Base-by-base conservation (phyloP, 37 sponge, comb jelly and placozoan genomes). In the Axinella damicornis region DNA sequence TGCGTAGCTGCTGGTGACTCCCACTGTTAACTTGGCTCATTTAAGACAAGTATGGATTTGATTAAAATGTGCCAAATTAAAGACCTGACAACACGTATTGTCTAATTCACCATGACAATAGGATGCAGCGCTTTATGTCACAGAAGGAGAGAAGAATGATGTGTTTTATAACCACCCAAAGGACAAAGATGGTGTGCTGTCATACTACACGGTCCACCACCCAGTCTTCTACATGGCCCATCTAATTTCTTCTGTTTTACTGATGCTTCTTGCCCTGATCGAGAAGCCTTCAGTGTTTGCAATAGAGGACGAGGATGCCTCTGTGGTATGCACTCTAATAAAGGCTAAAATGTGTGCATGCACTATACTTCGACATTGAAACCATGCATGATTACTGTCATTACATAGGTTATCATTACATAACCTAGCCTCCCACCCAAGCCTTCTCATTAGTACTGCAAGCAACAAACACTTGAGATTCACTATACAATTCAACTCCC, bases 131-230 rank as follows among this genome's bases (percentile, higher is more conserved):
- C 34, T 85, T 6, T 89, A 85, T 25, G 41, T 88, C 12, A 59
- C 71, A 19, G 90, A 93, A 76, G 93, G 93, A 21, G 72, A 75
- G 56, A 80, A 89, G 36, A 82, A 88, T 53, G 93, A 85, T 46
- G 81, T 69, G 39, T 75, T 89, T 38, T 58, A 36, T 12, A 17
- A 69, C 25, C 88, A 79, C 32, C 73, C 73, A 18, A 4, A 46
- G 9, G 46, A 46, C 9, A 9, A 46, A 46, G 46, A 46, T 46
- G 46, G 46, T 46, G 46, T 46, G 58, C 38, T 21, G 34, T 57
- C 83, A 14, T 89, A 76, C 71, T 41, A 76, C 24, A 24, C 85
- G 9, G 57, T 93, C 36, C 89, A 89, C 66, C 53, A 85, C 64
- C 81, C 78, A 24, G 77, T 68, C 5, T 84, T 74, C 69, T 62